Percentiles rank a stretch among this genome's conserved stretches.
phyloP scores from a whole-genome alignment of 2,113 vertebrate species.

The Podarcis muralis region DNA sequence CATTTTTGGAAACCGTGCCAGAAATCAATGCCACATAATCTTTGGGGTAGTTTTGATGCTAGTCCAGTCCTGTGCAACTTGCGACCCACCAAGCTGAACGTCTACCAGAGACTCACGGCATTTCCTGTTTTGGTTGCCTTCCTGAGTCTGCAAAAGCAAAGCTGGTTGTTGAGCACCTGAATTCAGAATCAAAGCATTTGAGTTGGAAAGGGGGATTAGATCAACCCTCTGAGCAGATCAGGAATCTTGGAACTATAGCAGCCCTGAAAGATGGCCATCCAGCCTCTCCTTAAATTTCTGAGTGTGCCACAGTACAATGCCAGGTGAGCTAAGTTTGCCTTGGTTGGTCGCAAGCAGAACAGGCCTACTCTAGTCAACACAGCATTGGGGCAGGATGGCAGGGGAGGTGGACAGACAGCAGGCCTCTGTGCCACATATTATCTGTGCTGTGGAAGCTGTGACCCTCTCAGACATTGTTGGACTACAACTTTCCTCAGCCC shows the following conservation, averaged over 20 bases:
- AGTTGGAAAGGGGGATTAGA: too few species aligned
- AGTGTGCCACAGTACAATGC: neutral
- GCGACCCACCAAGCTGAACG: neutral
- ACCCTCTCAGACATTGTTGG: too few species aligned
- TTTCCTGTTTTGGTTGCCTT: neutral
- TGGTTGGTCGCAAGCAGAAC: neutral
- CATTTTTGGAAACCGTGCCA: neutral
- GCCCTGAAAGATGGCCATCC: too few species aligned
- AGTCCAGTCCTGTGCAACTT: neutral
- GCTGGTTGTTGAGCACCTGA: neutral
- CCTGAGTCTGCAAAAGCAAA: neutral
- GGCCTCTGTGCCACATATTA: too few species aligned
- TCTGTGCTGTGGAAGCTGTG: too few species aligned
- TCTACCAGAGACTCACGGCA: too few species aligned
- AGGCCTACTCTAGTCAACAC: neutral
- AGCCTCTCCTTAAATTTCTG: neutral
- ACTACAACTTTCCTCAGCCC: too few species aligned
- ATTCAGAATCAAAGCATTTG: too few species aligned
- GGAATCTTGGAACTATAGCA: too few species aligned
- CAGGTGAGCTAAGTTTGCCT: neutral
- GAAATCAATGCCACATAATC: neutral
- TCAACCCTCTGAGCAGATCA: too few species aligned
- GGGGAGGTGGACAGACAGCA: too few species aligned
- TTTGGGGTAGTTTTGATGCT: neutral
- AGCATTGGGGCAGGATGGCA: too few species aligned